Conservation (phyloP, 2,113 vertebrate species). For the Eptesicus fuscus region DNA sequence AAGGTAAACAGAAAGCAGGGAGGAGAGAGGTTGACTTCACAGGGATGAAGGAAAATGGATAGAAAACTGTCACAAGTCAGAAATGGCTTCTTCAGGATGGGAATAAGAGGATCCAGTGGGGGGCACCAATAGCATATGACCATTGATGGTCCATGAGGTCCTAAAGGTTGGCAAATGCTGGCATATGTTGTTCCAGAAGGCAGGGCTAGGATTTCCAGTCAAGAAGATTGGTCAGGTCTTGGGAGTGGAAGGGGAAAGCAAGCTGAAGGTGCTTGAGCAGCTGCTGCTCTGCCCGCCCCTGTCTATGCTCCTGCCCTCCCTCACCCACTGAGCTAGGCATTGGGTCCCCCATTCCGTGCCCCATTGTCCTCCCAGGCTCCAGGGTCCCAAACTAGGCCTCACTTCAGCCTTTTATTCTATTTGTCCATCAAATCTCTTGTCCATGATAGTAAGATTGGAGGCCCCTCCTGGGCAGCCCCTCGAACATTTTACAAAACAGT, state of each 20-base stretch:
- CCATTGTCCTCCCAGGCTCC: neutral
- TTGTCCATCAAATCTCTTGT: slow-evolving; percentile 57
- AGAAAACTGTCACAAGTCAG: neutral
- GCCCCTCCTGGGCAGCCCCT: slow-evolving; percentile 75
- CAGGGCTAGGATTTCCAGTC: neutral
- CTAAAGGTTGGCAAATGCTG: too few species aligned
- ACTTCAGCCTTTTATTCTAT: slow-evolving; percentile 71
- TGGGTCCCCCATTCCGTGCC: neutral
- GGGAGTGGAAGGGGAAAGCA: neutral
- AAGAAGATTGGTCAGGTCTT: neutral
- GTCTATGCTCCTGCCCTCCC: neutral
- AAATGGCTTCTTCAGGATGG: neutral
- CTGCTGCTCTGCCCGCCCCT: neutral
- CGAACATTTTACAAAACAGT: slow-evolving; percentile 63
- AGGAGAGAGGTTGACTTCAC: rapidly evolving
- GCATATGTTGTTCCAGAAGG: neutral
- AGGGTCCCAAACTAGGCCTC: slow-evolving; percentile 36
- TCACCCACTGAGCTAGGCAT: neutral
- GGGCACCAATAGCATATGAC: neutral
- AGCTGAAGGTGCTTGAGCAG: neutral
- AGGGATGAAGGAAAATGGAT: neutral
- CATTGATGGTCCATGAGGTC: too few species aligned
- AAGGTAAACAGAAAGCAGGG: neutral
- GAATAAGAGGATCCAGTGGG: neutral
- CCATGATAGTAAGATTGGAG: slow-evolving; percentile 66